These are phyloP conservation scores for Tyria jacobaeae DNA, from an alignment of 2,888 invertebrate genomes.

Conservation along the genomic window DNA sequence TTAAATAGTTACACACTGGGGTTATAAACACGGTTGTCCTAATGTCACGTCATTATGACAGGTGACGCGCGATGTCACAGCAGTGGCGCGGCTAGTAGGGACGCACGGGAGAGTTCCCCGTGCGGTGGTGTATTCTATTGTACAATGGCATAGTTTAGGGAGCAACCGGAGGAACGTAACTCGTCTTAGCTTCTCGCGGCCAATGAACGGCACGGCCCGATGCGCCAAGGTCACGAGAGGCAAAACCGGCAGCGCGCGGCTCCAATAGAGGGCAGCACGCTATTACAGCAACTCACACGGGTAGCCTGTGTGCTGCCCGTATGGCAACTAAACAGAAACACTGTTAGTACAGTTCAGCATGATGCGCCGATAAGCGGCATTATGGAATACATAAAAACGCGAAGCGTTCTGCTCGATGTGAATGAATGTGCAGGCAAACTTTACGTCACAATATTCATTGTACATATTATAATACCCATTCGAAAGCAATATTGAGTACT, in stretches of 20 bases:
- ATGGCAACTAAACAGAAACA: slow-evolving; percentile 79
- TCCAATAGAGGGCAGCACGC: slow-evolving; percentile 73
- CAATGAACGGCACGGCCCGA: slow-evolving; percentile 80
- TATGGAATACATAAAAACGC: slow-evolving; percentile 81
- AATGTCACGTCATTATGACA: slow-evolving; percentile 82
- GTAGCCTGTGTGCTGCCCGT: slow-evolving; percentile 77
- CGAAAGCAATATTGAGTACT: slow-evolving; percentile 27
- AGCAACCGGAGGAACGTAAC: slow-evolving; percentile 63
- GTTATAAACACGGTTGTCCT: slow-evolving; percentile 69
- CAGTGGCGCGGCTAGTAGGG: slow-evolving; percentile 59
- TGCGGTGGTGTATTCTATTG: slow-evolving; percentile 56
- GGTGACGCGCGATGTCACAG: slow-evolving; percentile 73
- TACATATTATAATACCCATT: slow-evolving; percentile 40
- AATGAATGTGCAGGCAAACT: slow-evolving; percentile 71
- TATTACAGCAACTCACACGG: slow-evolving; percentile 60
- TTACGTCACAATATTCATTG: slow-evolving; percentile 57
- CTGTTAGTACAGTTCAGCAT: slow-evolving; percentile 59
- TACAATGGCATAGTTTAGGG: slow-evolving; percentile 75
- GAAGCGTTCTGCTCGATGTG: slow-evolving; percentile 73
- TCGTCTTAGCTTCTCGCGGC: slow-evolving; percentile 76
- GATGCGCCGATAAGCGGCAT: slow-evolving; percentile 84
- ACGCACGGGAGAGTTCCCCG: slow-evolving; percentile 62
- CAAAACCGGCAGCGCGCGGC: slow-evolving; percentile 58
- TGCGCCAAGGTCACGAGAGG: slow-evolving; percentile 78
- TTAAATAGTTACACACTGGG: slow-evolving; percentile 63